Percentiles rank a stretch among this genome's conserved stretches.
phyloP scores from a whole-genome alignment of 1,140 invertebrate species.

The Teleopsis dalmanni region DNA sequence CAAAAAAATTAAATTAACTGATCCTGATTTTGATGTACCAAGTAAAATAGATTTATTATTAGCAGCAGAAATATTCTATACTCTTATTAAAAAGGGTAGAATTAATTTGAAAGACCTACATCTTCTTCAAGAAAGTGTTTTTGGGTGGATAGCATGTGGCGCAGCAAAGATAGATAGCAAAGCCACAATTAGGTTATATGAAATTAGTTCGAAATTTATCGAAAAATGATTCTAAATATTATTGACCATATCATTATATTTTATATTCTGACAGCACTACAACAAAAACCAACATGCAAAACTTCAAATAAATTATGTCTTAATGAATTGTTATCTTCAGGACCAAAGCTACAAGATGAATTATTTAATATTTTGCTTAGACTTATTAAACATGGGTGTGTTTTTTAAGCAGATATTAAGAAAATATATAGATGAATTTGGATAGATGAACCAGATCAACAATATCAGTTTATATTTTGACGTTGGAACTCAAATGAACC shows the following conservation, averaged over 20 bases:
- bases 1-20: constrained; percentile 17
- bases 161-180: constrained; percentile 24
- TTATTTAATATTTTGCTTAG: constrained; percentile 34
- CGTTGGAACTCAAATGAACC: constrained; percentile 13
- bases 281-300: constrained; percentile 20
- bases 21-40: constrained; percentile 26
- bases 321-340: constrained; percentile 9
- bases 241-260: constrained; percentile 32
- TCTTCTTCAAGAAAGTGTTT: constrained; percentile 12
- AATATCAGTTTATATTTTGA: constrained; percentile 42
- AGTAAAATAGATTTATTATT: constrained; percentile 23
- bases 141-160: constrained; percentile 18
- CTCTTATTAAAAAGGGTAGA: constrained; percentile 15
- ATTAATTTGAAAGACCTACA: constrained; percentile 7
- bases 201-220: constrained; percentile 26
- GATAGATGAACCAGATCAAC: constrained; percentile 15
- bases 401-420: constrained; percentile 19
- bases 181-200: constrained; percentile 36
- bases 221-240: constrained; percentile 13
- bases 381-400: constrained; percentile 35
- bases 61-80: constrained; percentile 19
- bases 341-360: constrained; percentile 11
- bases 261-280: constrained; percentile 13
- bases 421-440: constrained; percentile 35
- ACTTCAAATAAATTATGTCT: constrained; percentile 13